Evolutionary conservation across 2,113 vertebrate genomes (phyloP).

Genomic region (Vicugna pacos): DNA sequence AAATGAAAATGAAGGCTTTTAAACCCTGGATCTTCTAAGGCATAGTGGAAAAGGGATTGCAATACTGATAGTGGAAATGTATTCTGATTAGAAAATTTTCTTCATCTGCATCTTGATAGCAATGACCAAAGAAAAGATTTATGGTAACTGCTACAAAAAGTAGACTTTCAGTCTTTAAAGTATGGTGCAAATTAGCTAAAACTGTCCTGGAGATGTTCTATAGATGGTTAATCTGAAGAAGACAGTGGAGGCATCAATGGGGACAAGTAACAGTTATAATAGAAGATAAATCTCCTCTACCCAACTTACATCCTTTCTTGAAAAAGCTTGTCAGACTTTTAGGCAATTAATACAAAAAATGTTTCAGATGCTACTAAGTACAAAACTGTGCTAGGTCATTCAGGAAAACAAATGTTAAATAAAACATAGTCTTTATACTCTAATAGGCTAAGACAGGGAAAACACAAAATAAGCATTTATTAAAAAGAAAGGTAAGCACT

Average conservation of each 20-base stretch:
- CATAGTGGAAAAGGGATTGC: not conserved
- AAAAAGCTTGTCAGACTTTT: not conserved
- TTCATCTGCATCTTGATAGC: not conserved
- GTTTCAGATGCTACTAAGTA: not conserved
- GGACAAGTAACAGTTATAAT: not conserved
- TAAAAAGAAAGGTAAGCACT: not conserved
- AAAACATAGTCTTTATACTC: not conserved
- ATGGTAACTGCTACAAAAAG: not conserved
- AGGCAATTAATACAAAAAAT: not conserved
- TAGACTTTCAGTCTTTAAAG: not conserved
- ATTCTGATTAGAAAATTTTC: conserved; percentile 8
- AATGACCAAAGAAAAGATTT: not conserved
- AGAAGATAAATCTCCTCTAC: not conserved
- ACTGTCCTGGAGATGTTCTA: not conserved
- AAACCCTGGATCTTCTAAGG: not conserved
- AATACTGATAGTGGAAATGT: not conserved
- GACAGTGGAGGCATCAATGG: not conserved
- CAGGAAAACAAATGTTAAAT: not conserved
- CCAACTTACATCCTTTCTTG: not conserved
- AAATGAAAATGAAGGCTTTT: not conserved
- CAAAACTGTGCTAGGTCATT: not conserved
- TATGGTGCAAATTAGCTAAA: not conserved
- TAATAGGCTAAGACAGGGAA: not conserved
- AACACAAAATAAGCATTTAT: not conserved
- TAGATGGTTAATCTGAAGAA: not conserved